phyloP scores from a whole-genome alignment of 2,888 invertebrate genomes.

The Onthophagus sagittarius region DNA sequence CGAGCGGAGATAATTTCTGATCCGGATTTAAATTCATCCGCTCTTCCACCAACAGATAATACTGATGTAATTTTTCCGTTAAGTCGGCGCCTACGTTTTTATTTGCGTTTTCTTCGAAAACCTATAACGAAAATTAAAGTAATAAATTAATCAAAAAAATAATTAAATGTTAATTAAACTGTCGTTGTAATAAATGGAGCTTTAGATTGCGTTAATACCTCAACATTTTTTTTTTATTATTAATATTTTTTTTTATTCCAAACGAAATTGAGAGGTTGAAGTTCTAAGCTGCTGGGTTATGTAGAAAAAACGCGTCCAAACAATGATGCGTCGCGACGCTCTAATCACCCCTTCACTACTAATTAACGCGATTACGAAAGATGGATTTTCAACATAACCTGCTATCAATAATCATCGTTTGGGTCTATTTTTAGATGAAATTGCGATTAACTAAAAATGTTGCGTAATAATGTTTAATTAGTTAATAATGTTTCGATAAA shows the following conservation, averaged over 20 bases:
- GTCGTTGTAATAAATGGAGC: background rate
- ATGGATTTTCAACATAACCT: background rate
- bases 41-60: conserved; percentile 24
- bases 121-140: background rate
- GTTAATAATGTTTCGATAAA: too few relatives aligned
- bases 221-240: background rate
- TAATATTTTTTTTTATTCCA: background rate
- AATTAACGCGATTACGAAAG: background rate
- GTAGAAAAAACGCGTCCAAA: background rate
- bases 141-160: background rate
- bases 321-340: background rate
- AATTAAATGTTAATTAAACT: background rate
- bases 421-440: too few relatives aligned
- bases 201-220: background rate
- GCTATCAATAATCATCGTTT: too few relatives aligned
- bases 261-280: background rate
- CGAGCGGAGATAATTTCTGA: conserved; percentile 13
- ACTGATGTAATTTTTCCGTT: conserved; percentile 25
- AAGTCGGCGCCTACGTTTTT: conserved; percentile 5
- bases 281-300: background rate
- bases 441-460: too few relatives aligned
- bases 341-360: background rate
- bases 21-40: conserved; percentile 13
- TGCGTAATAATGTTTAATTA: too few relatives aligned
- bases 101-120: background rate